Evolutionary conservation across 2,888 invertebrate genomes (phyloP).

Genomic region (Epinotia demarniana): DNA sequence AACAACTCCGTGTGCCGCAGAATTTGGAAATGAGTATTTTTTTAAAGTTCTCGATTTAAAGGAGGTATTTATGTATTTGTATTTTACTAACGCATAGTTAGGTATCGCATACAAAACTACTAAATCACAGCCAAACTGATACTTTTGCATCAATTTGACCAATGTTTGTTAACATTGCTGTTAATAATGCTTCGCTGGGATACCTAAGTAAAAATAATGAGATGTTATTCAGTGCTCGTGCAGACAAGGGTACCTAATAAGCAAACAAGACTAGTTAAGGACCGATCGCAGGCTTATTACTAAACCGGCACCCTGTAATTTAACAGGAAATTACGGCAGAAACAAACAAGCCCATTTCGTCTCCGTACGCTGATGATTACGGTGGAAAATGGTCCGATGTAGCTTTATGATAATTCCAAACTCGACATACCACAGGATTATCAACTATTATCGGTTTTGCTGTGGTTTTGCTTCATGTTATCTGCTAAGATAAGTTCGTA

Average conservation of each 20-base stretch:
- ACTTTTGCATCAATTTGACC: neutral
- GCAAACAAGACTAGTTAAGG: constrained; percentile 36
- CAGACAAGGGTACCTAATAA: constrained; percentile 26
- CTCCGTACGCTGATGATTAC: constrained; percentile 52
- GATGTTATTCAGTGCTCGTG: constrained; percentile 16
- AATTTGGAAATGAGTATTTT: too few relatives aligned
- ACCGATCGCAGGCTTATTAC: constrained; percentile 42
- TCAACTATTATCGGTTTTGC: constrained; percentile 33
- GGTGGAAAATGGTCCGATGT: constrained; percentile 45
- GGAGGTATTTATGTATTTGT: too few relatives aligned
- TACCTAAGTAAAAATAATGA: constrained; percentile 17
- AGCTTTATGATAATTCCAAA: constrained; percentile 30
- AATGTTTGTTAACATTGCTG: neutral
- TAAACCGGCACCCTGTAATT: constrained; percentile 54
- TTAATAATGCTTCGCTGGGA: neutral
- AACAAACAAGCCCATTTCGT: constrained; percentile 58
- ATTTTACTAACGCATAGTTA: too few relatives aligned
- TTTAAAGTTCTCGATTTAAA: too few relatives aligned
- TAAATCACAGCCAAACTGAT: neutral
- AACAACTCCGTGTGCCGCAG: too few relatives aligned
- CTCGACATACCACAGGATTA: constrained; percentile 31
- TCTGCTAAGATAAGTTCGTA: neutral
- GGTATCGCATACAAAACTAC: too few relatives aligned
- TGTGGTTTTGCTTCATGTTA: constrained; percentile 25
- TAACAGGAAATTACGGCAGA: constrained; percentile 55